phyloP scores from a whole-genome alignment of 2,888 invertebrate genomes.

The Orchesellides sinensis region DNA sequence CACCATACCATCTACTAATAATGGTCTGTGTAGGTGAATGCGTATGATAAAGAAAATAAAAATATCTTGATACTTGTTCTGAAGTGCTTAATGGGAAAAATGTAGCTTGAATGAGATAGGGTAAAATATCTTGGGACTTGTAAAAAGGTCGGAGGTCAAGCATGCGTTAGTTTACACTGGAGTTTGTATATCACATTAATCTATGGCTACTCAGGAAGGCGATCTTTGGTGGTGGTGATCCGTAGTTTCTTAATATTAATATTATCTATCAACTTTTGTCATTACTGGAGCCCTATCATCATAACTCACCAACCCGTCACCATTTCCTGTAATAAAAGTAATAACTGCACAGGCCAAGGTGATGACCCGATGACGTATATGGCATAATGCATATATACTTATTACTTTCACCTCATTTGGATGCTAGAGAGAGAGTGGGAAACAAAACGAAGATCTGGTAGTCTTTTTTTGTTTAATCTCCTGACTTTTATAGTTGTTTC shows the following conservation, averaged over 20 bases:
- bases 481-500: too few species aligned
- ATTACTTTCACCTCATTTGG: too few species aligned
- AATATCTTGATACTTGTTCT: conserved; percentile 10
- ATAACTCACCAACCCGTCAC: conserved; percentile 19
- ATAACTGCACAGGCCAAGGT: too few species aligned
- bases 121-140: not conserved
- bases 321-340: conserved; percentile 1
- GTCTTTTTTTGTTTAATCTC: too few species aligned
- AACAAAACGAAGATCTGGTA: too few species aligned
- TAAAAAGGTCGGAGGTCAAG: conserved; percentile 40
- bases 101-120: conserved; percentile 12
- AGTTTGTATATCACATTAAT: not conserved
- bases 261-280: conserved; percentile 64
- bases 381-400: too few species aligned
- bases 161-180: conserved; percentile 1
- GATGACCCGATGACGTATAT: too few species aligned
- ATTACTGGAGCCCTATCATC: conserved; percentile 51
- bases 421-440: too few species aligned
- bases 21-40: not conserved
- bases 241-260: too few species aligned
- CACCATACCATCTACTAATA: not conserved
- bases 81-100: conserved; percentile 32
- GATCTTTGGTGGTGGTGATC: conserved; percentile 29
- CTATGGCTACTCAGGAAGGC: not conserved
- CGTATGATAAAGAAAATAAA: conserved; percentile 5